These are phyloP conservation scores for Dysmachus trigonus DNA, from an alignment of 2,888 invertebrate species.

Conservation along the genomic window DNA sequence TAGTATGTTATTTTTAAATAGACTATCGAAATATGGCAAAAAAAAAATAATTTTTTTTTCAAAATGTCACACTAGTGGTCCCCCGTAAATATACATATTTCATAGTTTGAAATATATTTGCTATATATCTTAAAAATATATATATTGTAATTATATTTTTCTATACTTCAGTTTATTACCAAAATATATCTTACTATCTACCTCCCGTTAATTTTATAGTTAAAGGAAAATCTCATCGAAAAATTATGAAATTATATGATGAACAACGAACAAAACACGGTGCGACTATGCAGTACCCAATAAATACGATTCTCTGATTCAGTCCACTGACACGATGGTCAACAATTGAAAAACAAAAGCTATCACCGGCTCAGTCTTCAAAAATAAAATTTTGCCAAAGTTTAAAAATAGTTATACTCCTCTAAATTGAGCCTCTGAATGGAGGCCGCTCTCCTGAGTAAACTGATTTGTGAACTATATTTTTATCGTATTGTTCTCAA, in stretches of 20 bases:
- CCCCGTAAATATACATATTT: too few species aligned
- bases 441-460: background rate
- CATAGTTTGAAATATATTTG: too few species aligned
- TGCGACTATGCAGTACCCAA: background rate
- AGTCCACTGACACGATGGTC: background rate
- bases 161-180: too few species aligned
- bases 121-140: too few species aligned
- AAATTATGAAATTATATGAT: background rate
- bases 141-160: too few species aligned
- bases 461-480: background rate
- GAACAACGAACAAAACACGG: background rate
- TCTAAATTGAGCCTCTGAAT: background rate
- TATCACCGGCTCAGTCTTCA: background rate
- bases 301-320: background rate
- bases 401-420: background rate
- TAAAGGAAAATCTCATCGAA: background rate
- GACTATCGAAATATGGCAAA: too few species aligned
- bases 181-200: too few species aligned
- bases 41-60: too few species aligned
- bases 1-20: too few species aligned
- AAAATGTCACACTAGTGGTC: too few species aligned
- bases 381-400: constrained; percentile 21
- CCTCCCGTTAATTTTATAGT: too few species aligned
- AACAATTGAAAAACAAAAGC: background rate
- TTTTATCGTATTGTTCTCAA: background rate